Evolutionary conservation across 2,113 vertebrate genomes (phyloP), one percentile per base, ranked within the genome.

Genomic region (Dendrocopos noguchii): DNA sequence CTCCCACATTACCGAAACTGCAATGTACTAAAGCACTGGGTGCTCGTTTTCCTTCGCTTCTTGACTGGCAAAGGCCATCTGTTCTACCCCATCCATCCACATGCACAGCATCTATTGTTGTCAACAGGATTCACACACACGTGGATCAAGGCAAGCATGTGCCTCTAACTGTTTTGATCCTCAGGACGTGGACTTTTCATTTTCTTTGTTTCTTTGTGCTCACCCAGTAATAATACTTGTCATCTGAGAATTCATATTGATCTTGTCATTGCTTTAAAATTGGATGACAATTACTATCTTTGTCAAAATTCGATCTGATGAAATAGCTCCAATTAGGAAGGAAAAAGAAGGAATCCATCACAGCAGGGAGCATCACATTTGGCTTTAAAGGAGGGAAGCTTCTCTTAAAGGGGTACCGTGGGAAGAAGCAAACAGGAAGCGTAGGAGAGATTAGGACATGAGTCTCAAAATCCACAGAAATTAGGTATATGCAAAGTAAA

Each of bases 201-300:
- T 94, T 95, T 79, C 90, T 85, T 95, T 94, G 89, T 94, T 92
- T 92, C 84, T 90, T 94, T 92, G 94, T 96, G 80, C 80, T 95
- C 66, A 72, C 73, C 77, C 93, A 77, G 82, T 86, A 95, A 96
- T 92, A 96, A 91, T 65, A 90, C 87, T 91, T 95, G 93, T 96
- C 95, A 96, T 96, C 86, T 20, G 90, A 95, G 90, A 96, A 95
- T 90, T 96, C 87, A 81, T 93, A 96, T 94, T 93, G 96, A 96
- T 96, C 94, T 94, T 95, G 93, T 94, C 94, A 89, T 96, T 92
- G 93, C 95, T 76, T 92, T 90, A 88, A 95, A 95, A 96, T 94
- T 95, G 91, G 95, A 95, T 95, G 94, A 95, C 94, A 96, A 96
- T 96, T 96, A 96, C 95, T 95, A 95, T 96, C 91, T 93, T 91